Base-by-base conservation (phyloP, 92 coral and sea anemone genomes). In the Parazoanthus atlanticus region DNA sequence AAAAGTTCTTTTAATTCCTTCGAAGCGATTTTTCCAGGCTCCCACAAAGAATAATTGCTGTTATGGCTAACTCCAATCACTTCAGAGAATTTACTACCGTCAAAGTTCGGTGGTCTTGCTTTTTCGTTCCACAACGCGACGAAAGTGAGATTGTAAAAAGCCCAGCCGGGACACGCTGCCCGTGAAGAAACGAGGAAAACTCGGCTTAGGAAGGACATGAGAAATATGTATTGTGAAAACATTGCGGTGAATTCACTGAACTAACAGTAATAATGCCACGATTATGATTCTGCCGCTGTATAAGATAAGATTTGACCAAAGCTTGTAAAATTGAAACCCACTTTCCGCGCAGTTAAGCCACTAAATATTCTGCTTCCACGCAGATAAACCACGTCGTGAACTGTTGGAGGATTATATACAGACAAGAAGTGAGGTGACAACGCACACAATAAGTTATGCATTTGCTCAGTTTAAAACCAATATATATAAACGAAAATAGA, bases 81-180 rank as follows among this genome's bases (percentile, higher is more conserved):
- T 41, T 33, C 79, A 21, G 79, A 75, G 79, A 75, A 75, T 75
- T 75, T 75, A 21, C 79, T 75, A 4, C 79, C 79, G 26, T 19
- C 46, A n/a, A 75, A 75, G 79, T 75, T 75, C 49, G 43, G 79
- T 61, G 69, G 28, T 23, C 79, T 36, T 38, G 43, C 49, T 9
- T 36, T 75, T 23, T 36, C 79, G 79, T 75, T 36, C 79, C 79
- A 75, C 13, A 75, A 6, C 17, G 79, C 79, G 46, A 75, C 79
- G 29, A 75, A 75, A 2, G 79, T 75, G 79, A 75, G 52, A 10
- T 75, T 75, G 43, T 75, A 75, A n/a, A 5, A 41, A 36, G 79
- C 49, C 49, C 46, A 75, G 28, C 79, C 79, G 13, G 47, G 79
- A 75, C 79, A 75, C 16, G n/a, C 3, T 75, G 49, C 49, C 15